These are phyloP conservation scores for Melinopterus prodromus DNA, from an alignment of 2,888 invertebrate genomes.

Conservation along the genomic window DNA sequence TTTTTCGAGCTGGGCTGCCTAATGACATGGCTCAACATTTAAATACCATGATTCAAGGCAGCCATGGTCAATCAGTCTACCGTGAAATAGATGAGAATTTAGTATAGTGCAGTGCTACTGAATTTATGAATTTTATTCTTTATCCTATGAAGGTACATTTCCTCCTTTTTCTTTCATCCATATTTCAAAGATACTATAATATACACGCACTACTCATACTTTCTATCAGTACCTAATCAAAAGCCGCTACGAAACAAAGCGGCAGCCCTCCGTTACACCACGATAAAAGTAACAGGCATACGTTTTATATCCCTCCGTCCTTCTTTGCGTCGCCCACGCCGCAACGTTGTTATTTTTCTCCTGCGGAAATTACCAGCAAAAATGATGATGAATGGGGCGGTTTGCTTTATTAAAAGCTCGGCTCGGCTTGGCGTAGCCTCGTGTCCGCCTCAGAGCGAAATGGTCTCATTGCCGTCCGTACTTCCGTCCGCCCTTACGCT, in stretches of 20 bases:
- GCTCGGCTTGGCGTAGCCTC: conserved; percentile 16
- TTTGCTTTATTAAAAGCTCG: conserved; percentile 37
- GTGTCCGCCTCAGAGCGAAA: conserved; percentile 23
- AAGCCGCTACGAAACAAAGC: conserved; percentile 10
- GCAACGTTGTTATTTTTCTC: conserved; percentile 33
- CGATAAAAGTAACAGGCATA: conserved; percentile 13
- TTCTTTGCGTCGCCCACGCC: conserved; percentile 18
- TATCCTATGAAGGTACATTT: too few species aligned
- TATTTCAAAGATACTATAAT: too few species aligned
- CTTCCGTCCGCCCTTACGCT: conserved; percentile 14
- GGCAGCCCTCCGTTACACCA: conserved; percentile 6
- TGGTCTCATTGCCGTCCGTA: conserved; percentile 5
- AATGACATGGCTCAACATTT: too few species aligned
- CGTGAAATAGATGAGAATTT: too few species aligned
- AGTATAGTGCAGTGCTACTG: too few species aligned
- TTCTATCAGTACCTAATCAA: not conserved
- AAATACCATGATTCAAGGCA: too few species aligned
- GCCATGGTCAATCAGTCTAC: too few species aligned
- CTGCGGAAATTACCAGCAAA: conserved; percentile 33
- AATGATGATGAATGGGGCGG: conserved; percentile 38
- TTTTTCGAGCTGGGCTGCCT: too few species aligned
- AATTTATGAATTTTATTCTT: too few species aligned
- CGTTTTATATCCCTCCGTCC: conserved; percentile 14
- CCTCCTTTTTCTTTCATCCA: too few species aligned
- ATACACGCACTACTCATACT: too few species aligned